Percentiles rank a stretch among this genome's conserved stretches.
Evolutionary conservation across 2,888 invertebrate species (phyloP).

Genomic region (Deilephila elpenor): DNA sequence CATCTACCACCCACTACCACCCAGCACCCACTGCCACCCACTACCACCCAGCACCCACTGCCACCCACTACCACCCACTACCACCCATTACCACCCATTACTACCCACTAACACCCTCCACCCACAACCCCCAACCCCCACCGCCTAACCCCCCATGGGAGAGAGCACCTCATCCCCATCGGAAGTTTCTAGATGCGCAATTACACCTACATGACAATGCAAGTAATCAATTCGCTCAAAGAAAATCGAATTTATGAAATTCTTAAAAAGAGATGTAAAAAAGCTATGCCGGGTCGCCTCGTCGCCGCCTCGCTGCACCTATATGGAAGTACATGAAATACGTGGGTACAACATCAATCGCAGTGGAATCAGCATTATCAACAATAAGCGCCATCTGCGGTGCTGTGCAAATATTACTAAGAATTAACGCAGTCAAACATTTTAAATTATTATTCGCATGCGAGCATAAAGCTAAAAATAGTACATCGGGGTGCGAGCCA

Average conservation of each 20-base stretch:
- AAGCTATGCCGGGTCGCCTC: not conserved
- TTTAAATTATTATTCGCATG: not conserved
- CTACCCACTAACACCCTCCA: not conserved
- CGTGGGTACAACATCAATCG: conserved; percentile 15
- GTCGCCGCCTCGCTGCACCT: not conserved
- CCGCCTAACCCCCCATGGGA: too few relatives aligned
- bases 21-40: not conserved
- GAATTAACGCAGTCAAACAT: not conserved
- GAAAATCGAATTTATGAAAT: not conserved
- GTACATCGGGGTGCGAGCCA: not conserved
- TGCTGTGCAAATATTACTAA: not conserved
- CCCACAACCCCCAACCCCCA: not conserved
- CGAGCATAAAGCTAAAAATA: too few relatives aligned
- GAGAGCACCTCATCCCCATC: not conserved
- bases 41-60: not conserved
- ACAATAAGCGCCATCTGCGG: conserved; percentile 7
- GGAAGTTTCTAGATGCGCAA: not conserved
- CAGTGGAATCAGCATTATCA: not conserved
- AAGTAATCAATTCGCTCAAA: not conserved
- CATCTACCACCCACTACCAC: not conserved
- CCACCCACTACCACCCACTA: not conserved
- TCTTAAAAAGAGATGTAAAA: not conserved
- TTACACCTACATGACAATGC: not conserved
- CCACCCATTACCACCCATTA: not conserved
- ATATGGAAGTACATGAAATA: not conserved